Evolutionary conservation across 2,797 vertebrate species (phyloP), one percentile per base, ranked within the genome.

Genomic region (Micrastur ruficollis): DNA sequence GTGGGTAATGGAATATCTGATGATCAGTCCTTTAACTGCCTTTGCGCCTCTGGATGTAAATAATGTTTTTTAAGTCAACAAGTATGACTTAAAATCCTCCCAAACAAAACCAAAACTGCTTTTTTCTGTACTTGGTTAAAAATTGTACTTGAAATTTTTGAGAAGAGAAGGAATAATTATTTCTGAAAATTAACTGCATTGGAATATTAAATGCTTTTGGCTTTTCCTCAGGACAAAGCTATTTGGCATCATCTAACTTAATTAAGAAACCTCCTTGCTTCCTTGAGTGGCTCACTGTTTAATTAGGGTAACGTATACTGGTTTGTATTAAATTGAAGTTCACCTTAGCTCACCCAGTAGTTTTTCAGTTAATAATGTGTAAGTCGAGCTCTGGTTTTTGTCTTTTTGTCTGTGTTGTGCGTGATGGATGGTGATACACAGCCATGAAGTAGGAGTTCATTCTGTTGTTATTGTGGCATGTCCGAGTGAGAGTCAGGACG

Each of bases 201-300:
- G 81, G 67, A 91, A 92, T 87, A 87, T 75, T 89, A 91, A 93
- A 34, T 34, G 65, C 68, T 86, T 95, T 72, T 58, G 95, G 93
- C 85, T 95, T 93, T 97, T 97, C 96, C 89, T 96, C 46, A 29
- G 73, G 95, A 91, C 56, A 80, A 87, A 44, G 9, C 81, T 79
- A 31, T 80, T 91, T 95, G 56, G 42, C 95, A 72, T 89, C 72
- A 70, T 93, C 95, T 92, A 75, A 95, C 81, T 97, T 97, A 97
- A 98, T 98, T 97, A 93, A 83, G 91, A 96, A 94, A 62, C 73
- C 50, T 50, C 18, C 65, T 91, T 81, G 9, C 90, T 93, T 94
- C 93, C 71, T 95, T 79, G 47, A 87, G 55, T 71, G 65, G 50
- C 73, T 85, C 44, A 14, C 91, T 80, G 71, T 86, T 97, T 97